Evolutionary conservation across 2,797 vertebrate species (phyloP).

Genomic region (Ispidina picta): DNA sequence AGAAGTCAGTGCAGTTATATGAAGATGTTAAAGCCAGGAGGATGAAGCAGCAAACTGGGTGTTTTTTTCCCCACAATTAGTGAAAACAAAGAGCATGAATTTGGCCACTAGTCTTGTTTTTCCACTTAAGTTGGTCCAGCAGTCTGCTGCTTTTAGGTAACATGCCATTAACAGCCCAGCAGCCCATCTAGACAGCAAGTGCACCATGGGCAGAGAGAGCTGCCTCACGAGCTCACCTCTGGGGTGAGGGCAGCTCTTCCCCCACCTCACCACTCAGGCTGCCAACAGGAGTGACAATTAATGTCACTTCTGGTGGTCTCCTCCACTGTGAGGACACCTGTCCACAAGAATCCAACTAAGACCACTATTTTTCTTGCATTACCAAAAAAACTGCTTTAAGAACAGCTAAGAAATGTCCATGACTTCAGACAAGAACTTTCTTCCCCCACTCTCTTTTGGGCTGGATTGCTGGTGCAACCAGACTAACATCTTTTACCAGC

Average conservation of each 20-base stretch:
- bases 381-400: background rate
- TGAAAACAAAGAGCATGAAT: background rate
- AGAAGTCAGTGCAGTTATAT: background rate
- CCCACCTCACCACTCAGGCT: background rate
- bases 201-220: background rate
- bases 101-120: background rate
- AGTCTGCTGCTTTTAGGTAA: background rate
- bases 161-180: background rate
- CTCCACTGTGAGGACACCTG: background rate
- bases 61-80: background rate
- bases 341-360: background rate
- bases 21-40: background rate
- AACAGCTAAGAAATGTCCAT: fast-evolving
- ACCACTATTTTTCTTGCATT: background rate
- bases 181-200: background rate
- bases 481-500: background rate
- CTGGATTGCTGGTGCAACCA: background rate
- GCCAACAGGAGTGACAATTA: background rate
- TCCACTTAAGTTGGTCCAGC: background rate
- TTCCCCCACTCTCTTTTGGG: background rate
- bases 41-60: background rate
- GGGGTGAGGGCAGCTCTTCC: background rate
- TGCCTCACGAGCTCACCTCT: background rate
- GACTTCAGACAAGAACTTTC: background rate
- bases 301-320: background rate